A percentile compares a stretch with the other conserved stretches of the same genome.
Evolutionary conservation across 2,113 vertebrate species (phyloP).

Genomic region (Callocephalon fimbriatum): DNA sequence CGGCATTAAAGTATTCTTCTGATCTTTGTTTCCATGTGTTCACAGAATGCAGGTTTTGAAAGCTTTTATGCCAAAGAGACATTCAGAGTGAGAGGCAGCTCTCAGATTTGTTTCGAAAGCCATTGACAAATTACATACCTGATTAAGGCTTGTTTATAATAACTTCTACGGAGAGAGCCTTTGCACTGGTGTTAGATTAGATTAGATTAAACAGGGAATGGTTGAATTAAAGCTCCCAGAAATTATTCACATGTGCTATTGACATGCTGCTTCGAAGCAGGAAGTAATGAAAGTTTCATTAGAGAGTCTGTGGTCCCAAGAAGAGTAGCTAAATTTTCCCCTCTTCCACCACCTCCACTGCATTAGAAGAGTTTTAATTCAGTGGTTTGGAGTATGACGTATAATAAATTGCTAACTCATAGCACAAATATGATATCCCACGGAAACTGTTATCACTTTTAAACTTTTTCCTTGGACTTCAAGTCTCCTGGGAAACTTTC

Average conservation of each 20-base stretch:
- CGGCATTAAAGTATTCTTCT: constrained; percentile 64
- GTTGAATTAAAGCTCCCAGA: background rate
- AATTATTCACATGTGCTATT: background rate
- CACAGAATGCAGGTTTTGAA: constrained; percentile 40
- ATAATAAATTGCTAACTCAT: background rate
- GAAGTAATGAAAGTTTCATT: background rate
- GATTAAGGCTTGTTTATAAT: background rate
- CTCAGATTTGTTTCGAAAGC: constrained; percentile 15
- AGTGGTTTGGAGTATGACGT: background rate
- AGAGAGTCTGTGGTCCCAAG: background rate
- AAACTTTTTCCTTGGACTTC: background rate
- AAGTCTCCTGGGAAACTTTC: background rate
- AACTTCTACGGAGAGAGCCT: background rate
- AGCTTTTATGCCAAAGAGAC: constrained; percentile 19
- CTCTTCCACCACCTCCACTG: background rate
- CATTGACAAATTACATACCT: background rate
- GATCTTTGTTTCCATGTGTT: constrained; percentile 66
- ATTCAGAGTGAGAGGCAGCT: constrained; percentile 34
- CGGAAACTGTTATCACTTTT: background rate
- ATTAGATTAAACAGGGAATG: background rate
- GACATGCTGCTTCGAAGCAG: background rate
- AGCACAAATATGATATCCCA: background rate
- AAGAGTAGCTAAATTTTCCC: background rate
- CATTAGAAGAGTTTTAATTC: background rate
- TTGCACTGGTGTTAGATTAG: background rate